phyloP scores from a whole-genome alignment of 2,888 invertebrate species.

The Hyalella azteca region DNA sequence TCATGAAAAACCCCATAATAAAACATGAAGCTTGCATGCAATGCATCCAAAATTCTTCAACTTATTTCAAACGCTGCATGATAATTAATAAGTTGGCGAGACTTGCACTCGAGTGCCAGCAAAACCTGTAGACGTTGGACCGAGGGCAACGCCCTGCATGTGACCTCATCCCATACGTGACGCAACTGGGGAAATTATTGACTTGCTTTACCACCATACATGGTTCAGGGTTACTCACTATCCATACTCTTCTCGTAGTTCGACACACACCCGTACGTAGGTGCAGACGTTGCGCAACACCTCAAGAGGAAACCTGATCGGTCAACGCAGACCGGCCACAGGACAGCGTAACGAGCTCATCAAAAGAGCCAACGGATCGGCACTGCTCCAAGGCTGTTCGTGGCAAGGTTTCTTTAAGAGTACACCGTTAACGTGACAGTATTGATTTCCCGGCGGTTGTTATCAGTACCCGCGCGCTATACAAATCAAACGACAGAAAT shows the following conservation, averaged over 20 bases:
- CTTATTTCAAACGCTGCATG: neutral
- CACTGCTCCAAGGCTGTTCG: neutral
- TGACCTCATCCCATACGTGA: conserved; percentile 11
- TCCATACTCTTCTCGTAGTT: neutral
- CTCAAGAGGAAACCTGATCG: conserved; percentile 13
- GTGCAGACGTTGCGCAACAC: conserved; percentile 7
- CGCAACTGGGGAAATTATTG: conserved; percentile 14
- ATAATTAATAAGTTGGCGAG: neutral
- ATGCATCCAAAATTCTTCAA: too few relatives aligned
- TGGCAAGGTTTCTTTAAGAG: neutral
- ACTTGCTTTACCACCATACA: neutral
- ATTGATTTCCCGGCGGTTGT: too few relatives aligned
- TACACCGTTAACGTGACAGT: too few relatives aligned
- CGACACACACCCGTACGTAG: neutral
- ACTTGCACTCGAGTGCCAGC: neutral
- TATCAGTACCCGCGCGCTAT: too few relatives aligned
- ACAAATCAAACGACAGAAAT: too few relatives aligned
- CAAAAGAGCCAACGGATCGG: neutral
- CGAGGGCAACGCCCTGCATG: conserved; percentile 10
- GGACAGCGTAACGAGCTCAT: conserved; percentile 23
- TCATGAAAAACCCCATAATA: too few relatives aligned
- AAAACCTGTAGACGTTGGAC: neutral
- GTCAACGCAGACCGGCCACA: neutral
- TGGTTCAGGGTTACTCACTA: neutral
- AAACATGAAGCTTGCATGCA: too few relatives aligned